A percentile compares a stretch with the other conserved stretches of the same genome.
Evolutionary conservation across 92 coral and sea anemone genomes (phyloP).

Genomic region (Phenganax subtilis): DNA sequence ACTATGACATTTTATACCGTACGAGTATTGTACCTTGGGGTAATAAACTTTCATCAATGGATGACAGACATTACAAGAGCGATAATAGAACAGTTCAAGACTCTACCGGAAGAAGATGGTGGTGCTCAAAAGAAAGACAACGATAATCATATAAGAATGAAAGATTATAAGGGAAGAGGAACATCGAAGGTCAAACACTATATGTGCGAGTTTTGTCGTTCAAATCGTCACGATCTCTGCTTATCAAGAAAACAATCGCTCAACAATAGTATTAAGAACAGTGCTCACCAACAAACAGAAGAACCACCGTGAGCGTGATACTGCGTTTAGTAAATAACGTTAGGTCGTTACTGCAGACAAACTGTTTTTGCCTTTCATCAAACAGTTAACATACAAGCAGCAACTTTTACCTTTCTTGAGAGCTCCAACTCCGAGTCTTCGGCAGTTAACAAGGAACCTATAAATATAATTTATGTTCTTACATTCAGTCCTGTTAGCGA

Average conservation of each 20-base stretch:
- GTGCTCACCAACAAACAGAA: slow-evolving; percentile 7
- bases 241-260: slow-evolving; percentile 18
- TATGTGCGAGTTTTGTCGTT: slow-evolving; percentile 39
- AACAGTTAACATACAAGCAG: neutral
- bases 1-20: slow-evolving; percentile 30
- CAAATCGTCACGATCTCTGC: slow-evolving; percentile 39
- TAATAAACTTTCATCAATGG: neutral
- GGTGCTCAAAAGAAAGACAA: neutral
- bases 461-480: neutral
- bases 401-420: neutral
- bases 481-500: neutral
- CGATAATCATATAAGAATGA: neutral
- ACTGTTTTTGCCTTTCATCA: neutral
- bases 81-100: neutral
- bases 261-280: neutral
- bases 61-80: neutral
- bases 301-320: neutral
- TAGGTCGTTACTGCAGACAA: neutral
- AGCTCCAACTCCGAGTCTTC: slow-evolving; percentile 28
- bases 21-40: slow-evolving; percentile 7
- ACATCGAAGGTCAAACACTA: slow-evolving; percentile 1
- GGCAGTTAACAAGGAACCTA: slow-evolving; percentile 14
- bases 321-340: neutral
- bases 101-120: neutral
- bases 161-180: neutral